These are phyloP conservation scores for Iselma pallidipennis DNA, from an alignment of 2,888 invertebrate genomes.

Conservation along the genomic window DNA sequence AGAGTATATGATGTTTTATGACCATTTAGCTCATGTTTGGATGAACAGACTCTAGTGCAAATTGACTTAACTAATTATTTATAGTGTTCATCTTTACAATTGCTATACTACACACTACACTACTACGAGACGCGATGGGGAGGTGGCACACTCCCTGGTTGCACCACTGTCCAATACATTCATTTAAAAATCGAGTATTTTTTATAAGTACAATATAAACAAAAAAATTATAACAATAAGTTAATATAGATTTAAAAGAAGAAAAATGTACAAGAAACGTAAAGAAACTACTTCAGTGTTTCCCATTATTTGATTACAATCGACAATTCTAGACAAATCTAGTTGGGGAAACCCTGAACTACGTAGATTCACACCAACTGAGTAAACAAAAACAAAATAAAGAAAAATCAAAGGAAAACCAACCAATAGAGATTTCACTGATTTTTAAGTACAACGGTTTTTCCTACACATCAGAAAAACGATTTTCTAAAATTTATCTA, in stretches of 20 bases:
- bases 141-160: no score
- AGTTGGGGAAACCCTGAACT: background rate
- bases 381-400: background rate
- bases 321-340: background rate
- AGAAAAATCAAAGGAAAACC: background rate
- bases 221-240: background rate
- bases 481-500: background rate
- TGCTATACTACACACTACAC: no score
- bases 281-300: background rate
- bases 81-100: no score
- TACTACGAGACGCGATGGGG: no score
- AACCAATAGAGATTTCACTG: background rate
- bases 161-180: no score
- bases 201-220: background rate
- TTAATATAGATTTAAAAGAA: background rate
- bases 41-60: no score
- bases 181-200: background rate
- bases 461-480: background rate
- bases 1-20: no score
- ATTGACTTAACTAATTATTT: no score
- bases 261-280: background rate
- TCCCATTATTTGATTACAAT: background rate
- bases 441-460: background rate
- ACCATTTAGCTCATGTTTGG: no score
- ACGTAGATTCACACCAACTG: background rate